Base-by-base conservation (phyloP, 2,888 invertebrate species). In the Cantharis lateralis region DNA sequence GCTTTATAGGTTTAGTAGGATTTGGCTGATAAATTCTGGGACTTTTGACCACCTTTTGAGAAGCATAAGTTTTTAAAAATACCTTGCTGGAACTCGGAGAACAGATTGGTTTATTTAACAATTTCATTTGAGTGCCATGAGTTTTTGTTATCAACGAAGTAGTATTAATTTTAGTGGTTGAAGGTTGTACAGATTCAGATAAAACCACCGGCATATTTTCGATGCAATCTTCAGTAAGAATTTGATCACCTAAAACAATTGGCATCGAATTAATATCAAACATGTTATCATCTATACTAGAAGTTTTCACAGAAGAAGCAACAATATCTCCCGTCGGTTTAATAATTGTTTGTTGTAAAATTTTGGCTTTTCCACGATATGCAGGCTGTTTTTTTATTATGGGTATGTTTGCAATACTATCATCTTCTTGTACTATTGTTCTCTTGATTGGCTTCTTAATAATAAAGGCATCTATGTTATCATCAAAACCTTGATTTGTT, bases 251-350 rank as follows among this genome's bases (percentile, higher is more conserved):
- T 63, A 94, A 86, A 3, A 94, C 93, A 79, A 94, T 93, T 1
- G 94, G 94, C 93, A 94, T 94, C 1, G 93, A 93, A 86, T 93
- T 93, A 48, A 94, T 94, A 85, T 95, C 94, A 80, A 94, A 92
- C 79, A 91, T 87, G 75, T 89, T 85, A 72, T 90, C 90, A 79
- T 91, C 91, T 70, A 84, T 83, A 10, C 78, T 63, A 68, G 28
- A 20, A 15, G 78, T 73, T 26, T 78, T 76, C 7, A 77, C 71
- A 1, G 79, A 76, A 4, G 86, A 83, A 79, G 87, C 86, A 16
- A 88, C 82, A 15, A 87, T 84, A 77, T 87, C 86, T 13, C 87
- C 87, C 3, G 85, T 84, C 3, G 89, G 86, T 32, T 88, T 87
- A 26, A 89, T 88, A 24, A 89, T 89, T 0, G 89, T 87, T 79